Conservation (phyloP, 2,888 invertebrate genomes). For the Chrysopilus asiliformis region DNA sequence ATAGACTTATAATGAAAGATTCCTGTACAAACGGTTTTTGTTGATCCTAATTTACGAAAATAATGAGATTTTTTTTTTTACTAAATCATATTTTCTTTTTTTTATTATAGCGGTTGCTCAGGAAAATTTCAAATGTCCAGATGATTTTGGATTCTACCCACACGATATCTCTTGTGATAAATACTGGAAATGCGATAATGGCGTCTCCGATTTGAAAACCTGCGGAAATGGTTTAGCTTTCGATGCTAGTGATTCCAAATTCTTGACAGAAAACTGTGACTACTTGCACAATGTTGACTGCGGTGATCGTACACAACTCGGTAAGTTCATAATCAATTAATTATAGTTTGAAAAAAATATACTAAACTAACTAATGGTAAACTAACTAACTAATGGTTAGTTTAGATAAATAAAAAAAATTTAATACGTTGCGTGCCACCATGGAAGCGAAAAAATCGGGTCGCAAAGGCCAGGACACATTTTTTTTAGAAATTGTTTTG, state of each 20-base stretch:
- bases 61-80: neutral
- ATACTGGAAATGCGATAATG: conserved; percentile 91
- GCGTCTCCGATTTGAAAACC: conserved; percentile 74
- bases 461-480: no score
- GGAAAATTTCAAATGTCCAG: conserved; percentile 83
- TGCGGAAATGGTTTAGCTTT: conserved; percentile 91
- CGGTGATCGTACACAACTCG: conserved; percentile 73
- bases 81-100: conserved; percentile 13
- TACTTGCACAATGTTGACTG: conserved; percentile 91
- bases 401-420: no score
- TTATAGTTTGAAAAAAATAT: no score
- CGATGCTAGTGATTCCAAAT: conserved; percentile 78
- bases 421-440: no score
- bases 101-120: conserved; percentile 53
- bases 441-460: no score
- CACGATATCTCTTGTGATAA: conserved; percentile 83
- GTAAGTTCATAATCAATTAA: no score
- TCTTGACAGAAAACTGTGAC: conserved; percentile 86
- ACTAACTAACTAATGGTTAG: no score
- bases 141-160: conserved; percentile 89
- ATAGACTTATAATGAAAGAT: no score
- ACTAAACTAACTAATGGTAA: no score
- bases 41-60: no score
- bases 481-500: no score
- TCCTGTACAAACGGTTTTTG: no score